Base-by-base conservation (phyloP, 1,140 invertebrate genomes). In the Cyclargus thomasi region DNA sequence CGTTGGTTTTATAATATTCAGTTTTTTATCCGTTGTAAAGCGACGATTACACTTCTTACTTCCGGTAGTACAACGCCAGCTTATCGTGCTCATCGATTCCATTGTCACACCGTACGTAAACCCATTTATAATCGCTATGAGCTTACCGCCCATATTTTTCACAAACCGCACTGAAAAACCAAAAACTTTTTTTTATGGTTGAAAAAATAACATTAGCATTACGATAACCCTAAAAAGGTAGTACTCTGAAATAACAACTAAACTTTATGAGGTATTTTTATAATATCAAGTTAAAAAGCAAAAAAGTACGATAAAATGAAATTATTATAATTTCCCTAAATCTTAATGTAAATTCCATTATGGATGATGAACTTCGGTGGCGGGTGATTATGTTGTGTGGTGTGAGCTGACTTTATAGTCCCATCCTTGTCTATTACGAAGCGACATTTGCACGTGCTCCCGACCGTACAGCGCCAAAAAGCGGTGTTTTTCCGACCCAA, bases 41-140 rank as follows among this genome's bases (percentile, higher is more conserved):
- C 55, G 39, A 47, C 39, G 14, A 14, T 47, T 47, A 16, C 39
- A 47, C 10, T 8, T 16, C 0, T 14, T 47, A 29, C 4, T 16
- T 47, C 39, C 39, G 39, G 14, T 1, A 1, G 39, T 47, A 47
- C 39, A 47, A 0, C 39, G 39, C 39, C 39, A 47, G 39, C 8
- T 16, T 29, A 29, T 29, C 11, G 39, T 47, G 14, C 10, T 8
- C 39, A 14, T 47, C 39, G 5, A 29, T 29, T 2, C 5, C 29
- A 7, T 29, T 4, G 5, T 8, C 29, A 29, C 29, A 8, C 29
- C 5, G 29, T 3, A 29, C 29, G 29, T 29, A 8, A 29, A 29
- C 29, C 29, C 29, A 16, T 77, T 64, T 5, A 75, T 20, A 0
- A 77, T 10, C n/a, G 68, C 71, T n/a, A 72, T 39, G 20, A 69